Percentiles rank a stretch among this genome's conserved stretches.
Evolutionary conservation across 2,797 vertebrate species (phyloP).

Genomic region (Sandelia bainsii): DNA sequence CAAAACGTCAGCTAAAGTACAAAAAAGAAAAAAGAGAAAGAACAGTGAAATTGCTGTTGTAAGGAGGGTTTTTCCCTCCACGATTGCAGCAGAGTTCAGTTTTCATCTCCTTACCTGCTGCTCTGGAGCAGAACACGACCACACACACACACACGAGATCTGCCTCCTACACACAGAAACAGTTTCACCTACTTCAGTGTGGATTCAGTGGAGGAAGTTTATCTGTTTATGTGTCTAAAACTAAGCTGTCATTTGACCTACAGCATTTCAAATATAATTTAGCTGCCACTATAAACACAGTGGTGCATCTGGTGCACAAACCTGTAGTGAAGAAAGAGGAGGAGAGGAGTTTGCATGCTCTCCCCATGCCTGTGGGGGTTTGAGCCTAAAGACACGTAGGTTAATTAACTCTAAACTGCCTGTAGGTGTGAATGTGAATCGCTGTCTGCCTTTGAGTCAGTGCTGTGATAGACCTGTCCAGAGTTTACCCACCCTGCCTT

Average conservation of each 20-base stretch:
- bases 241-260: not conserved
- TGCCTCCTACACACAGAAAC: not conserved
- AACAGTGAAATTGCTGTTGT: slow-evolving; percentile 6
- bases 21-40: slow-evolving; percentile 10
- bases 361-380: too few species aligned
- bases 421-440: too few species aligned
- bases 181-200: not conserved
- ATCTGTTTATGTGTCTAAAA: too few species aligned
- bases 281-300: not conserved
- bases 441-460: too few species aligned
- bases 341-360: too few species aligned
- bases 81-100: slow-evolving; percentile 28
- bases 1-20: slow-evolving; percentile 21
- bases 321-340: too few species aligned
- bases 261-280: not conserved
- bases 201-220: not conserved
- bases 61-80: slow-evolving; percentile 8
- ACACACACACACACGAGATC: slow-evolving; percentile 1
- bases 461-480: too few species aligned
- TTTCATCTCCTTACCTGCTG: slow-evolving; percentile 38
- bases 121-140: slow-evolving; percentile 18
- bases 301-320: not conserved
- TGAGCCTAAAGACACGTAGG: too few species aligned
- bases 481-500: too few species aligned
- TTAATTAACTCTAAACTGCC: too few species aligned